Percentiles rank a stretch among this genome's conserved stretches.
Conservation (phyloP, 2,888 invertebrate genomes). For the Eurytoma adleriae region DNA sequence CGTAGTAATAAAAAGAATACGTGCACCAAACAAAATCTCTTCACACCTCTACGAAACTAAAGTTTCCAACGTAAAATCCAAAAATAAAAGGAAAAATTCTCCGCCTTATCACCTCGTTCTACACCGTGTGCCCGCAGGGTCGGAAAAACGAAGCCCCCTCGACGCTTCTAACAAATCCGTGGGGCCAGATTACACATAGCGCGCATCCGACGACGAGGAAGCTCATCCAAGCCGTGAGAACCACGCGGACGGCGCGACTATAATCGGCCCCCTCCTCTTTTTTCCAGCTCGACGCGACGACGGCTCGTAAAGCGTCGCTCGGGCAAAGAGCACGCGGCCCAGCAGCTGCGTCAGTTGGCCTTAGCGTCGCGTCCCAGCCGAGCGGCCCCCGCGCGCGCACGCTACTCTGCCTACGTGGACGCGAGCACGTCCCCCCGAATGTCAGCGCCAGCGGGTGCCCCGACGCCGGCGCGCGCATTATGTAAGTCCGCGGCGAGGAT, state of each 20-base stretch:
- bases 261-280: neutral
- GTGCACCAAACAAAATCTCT: too few relatives aligned
- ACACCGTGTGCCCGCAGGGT: too few relatives aligned
- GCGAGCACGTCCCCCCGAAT: neutral
- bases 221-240: neutral
- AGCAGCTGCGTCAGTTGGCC: neutral
- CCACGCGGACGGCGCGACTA: neutral
- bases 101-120: too few relatives aligned
- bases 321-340: neutral
- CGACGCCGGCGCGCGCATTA: neutral
- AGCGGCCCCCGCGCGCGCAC: neutral
- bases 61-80: too few relatives aligned
- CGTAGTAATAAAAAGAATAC: too few relatives aligned
- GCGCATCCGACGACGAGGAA: neutral
- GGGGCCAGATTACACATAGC: neutral
- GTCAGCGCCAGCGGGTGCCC: neutral
- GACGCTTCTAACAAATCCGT: too few relatives aligned
- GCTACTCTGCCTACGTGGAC: neutral
- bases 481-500: neutral
- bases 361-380: neutral
- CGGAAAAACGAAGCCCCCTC: too few relatives aligned
- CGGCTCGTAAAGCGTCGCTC: neutral
- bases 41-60: too few relatives aligned
- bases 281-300: neutral
- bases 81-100: too few relatives aligned